Percentiles rank a stretch among this genome's conserved stretches.
Conservation (phyloP, 2,113 vertebrate species). For the Morone saxatilis region DNA sequence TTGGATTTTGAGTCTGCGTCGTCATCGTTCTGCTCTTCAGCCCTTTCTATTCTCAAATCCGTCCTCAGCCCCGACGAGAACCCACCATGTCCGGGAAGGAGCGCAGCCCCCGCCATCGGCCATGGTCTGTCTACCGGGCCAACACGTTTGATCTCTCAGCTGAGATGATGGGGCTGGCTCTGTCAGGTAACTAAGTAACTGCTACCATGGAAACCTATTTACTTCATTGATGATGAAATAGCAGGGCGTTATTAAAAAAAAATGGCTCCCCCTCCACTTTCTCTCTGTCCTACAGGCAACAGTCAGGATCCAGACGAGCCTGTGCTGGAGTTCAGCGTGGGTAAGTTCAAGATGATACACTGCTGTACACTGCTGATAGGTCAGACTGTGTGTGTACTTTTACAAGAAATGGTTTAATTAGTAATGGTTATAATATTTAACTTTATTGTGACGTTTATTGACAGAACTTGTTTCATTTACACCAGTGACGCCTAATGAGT, state of each 20-base stretch:
- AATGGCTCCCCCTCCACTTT: neutral
- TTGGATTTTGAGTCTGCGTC: neutral
- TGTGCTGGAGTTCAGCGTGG: slow-evolving; percentile 97
- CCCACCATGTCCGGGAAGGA: slow-evolving; percentile 93
- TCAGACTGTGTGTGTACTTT: neutral
- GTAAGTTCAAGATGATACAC: slow-evolving; percentile 80
- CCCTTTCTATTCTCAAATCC: neutral
- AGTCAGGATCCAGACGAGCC: slow-evolving; percentile 98
- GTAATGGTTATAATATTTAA: neutral
- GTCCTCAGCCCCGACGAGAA: slow-evolving; percentile 65
- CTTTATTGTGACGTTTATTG: neutral
- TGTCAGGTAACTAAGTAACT: slow-evolving; percentile 88
- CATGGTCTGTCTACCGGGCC: slow-evolving; percentile 92
- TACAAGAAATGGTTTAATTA: neutral
- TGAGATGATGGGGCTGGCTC: slow-evolving; percentile 94
- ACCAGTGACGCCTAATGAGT: neutral
- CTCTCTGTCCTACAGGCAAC: slow-evolving; percentile 87
- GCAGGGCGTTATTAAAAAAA: neutral
- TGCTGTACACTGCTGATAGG: neutral
- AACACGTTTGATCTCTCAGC: slow-evolving; percentile 94
- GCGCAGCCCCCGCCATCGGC: slow-evolving; percentile 94
- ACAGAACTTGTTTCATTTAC: neutral
- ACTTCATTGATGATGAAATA: slow-evolving; percentile 29
- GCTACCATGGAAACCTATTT: slow-evolving; percentile 53
- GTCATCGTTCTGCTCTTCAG: slow-evolving; percentile 11